Evolutionary conservation across 2,113 vertebrate species (phyloP).

Genomic region (Nothobranchius kuhntae): DNA sequence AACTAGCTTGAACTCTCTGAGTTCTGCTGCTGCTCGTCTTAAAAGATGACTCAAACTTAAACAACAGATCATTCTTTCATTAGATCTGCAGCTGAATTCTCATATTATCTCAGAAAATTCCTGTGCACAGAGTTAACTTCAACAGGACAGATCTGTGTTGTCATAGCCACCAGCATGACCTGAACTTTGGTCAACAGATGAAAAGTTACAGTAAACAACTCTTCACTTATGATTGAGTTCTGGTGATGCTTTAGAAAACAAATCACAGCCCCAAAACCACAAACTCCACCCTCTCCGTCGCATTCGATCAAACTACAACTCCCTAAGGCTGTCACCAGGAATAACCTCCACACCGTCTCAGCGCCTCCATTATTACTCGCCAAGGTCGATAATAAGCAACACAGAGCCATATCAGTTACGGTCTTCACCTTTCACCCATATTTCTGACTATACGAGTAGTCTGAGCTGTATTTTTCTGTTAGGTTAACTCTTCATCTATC

Average conservation of each 20-base stretch:
- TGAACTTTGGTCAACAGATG: background rate
- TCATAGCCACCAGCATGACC: background rate
- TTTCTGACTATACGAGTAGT: background rate
- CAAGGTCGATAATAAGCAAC: conserved; percentile 3
- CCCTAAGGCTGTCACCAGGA: conserved; percentile 17
- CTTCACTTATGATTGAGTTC: background rate
- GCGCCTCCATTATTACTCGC: conserved; percentile 15
- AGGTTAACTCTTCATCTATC: background rate
- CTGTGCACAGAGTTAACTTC: background rate
- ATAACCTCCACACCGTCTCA: conserved; percentile 9
- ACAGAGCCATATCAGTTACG: background rate
- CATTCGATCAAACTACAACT: conserved; percentile 8
- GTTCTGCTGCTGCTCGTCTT: conserved; percentile 15
- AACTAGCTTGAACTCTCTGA: conserved; percentile 1
- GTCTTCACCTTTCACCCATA: background rate
- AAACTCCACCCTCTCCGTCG: background rate
- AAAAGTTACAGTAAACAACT: background rate
- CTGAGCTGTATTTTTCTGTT: background rate
- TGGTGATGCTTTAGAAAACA: background rate
- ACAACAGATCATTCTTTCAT: conserved; percentile 32
- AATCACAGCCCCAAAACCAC: background rate
- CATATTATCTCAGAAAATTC: too few relatives aligned
- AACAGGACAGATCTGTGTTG: background rate
- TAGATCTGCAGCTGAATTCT: background rate
- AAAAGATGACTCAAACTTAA: conserved; percentile 12